Evolutionary conservation across 1,140 invertebrate genomes (phyloP).

Genomic region (Diabrotica virgifera): DNA sequence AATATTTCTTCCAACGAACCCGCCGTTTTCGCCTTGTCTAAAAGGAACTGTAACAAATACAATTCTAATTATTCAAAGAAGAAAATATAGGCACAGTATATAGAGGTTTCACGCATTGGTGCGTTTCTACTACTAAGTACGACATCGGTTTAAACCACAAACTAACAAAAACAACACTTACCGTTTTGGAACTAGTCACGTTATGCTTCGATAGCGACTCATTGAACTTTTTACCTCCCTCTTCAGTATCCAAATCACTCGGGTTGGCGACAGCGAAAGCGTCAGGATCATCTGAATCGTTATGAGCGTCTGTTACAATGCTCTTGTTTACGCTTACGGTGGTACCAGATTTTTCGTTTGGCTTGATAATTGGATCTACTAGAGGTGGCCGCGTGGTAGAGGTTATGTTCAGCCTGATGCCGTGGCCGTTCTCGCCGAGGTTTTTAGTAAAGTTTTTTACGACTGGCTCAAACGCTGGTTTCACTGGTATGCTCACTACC

Average conservation of each 20-base stretch:
- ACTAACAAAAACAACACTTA: slow-evolving; percentile 27
- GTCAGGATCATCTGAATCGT: slow-evolving; percentile 24
- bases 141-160: neutral
- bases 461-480: too few species aligned
- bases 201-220: slow-evolving; percentile 52
- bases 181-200: slow-evolving; percentile 48
- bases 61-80: too few species aligned
- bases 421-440: slow-evolving; percentile 44
- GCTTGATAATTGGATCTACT: neutral
- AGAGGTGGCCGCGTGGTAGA: slow-evolving; percentile 16
- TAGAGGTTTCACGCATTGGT: too few species aligned
- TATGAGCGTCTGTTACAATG: neutral
- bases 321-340: slow-evolving; percentile 26
- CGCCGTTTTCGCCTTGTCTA: too few species aligned
- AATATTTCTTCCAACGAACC: too few species aligned
- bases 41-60: too few species aligned
- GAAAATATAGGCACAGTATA: too few species aligned
- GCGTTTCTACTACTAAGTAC: too few species aligned
- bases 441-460: slow-evolving; percentile 24
- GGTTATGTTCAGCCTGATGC: slow-evolving; percentile 31
- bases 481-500: too few species aligned
- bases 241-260: slow-evolving; percentile 14
- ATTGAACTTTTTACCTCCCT: slow-evolving; percentile 37
- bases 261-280: slow-evolving; percentile 24
- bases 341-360: too few species aligned